Evolutionary conservation across 2,888 invertebrate genomes (phyloP), one percentile per base, ranked within the genome.

Genomic region (Sesia apiformis): DNA sequence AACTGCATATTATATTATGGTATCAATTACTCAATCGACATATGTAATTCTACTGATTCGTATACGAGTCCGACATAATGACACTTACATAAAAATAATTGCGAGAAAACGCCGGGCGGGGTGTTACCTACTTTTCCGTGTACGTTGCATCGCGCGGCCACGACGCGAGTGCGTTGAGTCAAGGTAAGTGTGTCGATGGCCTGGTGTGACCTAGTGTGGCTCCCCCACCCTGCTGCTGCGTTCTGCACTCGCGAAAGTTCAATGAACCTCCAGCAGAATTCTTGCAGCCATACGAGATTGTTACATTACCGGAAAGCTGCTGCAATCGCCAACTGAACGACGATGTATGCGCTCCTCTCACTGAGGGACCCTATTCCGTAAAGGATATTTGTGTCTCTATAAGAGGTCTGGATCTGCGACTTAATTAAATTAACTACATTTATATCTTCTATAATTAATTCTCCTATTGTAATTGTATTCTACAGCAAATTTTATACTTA

Each of bases 161-260:
- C 61, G 63, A 58, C 65, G 59, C 52, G 56, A 72, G 75, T 79
- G 80, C 80, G 81, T 74, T 73, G 78, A 88, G 86, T 88, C 88
- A 89, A 89, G 89, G 88, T 89, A 89, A 89, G 87, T 89, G 84
- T 86, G 89, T 78, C 88, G 82, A 87, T 78, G 89, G 83, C 87
- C 89, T 76, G 78, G 78, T 75, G 74, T 87, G 89, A 89, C 89
- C 89, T 80, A 89, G 80, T 89, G 83, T 74, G 70, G 80, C 74
- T 78, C 83, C 85, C 84, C 85, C 83, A 74, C 83, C 78, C 77
- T 77, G 69, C 67, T 63, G 65, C 74, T 78, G 76, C 78, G 84
- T 82, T 87, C 85, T 87, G 88, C 86, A 88, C 83, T 87, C 84
- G 83, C 82, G 74, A 84, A 84, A 85, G 88, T 87, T 88, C 88